These are phyloP conservation scores for Neocrepidodera transversa DNA, from an alignment of 2,888 invertebrate genomes.

Conservation along the genomic window DNA sequence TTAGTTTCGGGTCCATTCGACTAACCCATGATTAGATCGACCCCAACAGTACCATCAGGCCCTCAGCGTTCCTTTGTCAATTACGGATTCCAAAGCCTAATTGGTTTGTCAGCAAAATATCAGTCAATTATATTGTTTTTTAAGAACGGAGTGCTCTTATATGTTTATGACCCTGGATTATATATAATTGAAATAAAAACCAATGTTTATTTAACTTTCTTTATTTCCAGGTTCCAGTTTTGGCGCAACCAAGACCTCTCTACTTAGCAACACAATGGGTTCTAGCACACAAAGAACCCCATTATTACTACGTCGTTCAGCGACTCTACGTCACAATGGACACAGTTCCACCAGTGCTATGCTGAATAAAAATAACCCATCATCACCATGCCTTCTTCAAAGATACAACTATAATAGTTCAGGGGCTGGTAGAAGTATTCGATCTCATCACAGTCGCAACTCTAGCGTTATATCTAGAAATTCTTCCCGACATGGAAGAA, in stretches of 20 bases:
- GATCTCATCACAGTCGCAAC: constrained; percentile 78
- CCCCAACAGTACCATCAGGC: too few species aligned
- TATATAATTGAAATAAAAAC: too few species aligned
- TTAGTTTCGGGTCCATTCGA: too few species aligned
- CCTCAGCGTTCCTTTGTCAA: too few species aligned
- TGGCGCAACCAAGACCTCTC: constrained; percentile 69
- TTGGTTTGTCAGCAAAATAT: too few species aligned
- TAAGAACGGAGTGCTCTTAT: too few species aligned
- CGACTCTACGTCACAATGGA: constrained; percentile 66
- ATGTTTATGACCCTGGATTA: too few species aligned
- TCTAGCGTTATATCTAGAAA: constrained; percentile 83
- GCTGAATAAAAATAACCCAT: constrained; percentile 61
- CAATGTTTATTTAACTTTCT: background rate
- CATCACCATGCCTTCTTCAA: constrained; percentile 65
- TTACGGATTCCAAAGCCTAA: too few species aligned
- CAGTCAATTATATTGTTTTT: too few species aligned
- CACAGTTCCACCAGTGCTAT: constrained; percentile 44
- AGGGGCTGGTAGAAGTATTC: constrained; percentile 58
- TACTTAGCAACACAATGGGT: constrained; percentile 63
- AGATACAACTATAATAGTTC: constrained; percentile 52
- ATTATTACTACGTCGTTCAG: constrained; percentile 66
- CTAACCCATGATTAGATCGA: too few species aligned
- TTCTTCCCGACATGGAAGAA: constrained; percentile 82
- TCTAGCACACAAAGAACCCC: constrained; percentile 54
- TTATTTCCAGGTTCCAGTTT: constrained; percentile 68